A percentile compares a stretch with the other conserved stretches of the same genome.
Conservation (phyloP, 2,113 vertebrate species). For the human region DNA sequence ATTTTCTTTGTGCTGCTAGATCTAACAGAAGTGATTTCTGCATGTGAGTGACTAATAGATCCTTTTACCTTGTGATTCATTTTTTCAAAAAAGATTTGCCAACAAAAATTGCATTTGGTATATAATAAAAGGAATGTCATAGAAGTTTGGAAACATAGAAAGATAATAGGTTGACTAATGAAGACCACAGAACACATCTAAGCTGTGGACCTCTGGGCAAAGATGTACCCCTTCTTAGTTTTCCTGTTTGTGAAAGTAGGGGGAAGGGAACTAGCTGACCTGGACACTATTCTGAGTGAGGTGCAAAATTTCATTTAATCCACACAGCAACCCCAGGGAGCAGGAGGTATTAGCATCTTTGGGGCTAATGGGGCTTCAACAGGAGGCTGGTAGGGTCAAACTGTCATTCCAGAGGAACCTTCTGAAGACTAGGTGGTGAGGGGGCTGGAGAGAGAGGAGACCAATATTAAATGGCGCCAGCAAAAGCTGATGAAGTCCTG, state of each 20-base stretch:
- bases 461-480: rapidly evolving
- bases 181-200: neutral
- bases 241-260: neutral
- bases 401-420: neutral
- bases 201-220: neutral
- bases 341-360: neutral
- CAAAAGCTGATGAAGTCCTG: neutral
- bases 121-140: neutral
- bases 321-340: rapidly evolving
- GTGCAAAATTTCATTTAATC: neutral
- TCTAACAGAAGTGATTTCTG: neutral
- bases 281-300: neutral
- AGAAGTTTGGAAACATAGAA: neutral
- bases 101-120: neutral
- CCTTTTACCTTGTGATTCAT: neutral
- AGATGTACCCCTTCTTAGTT: neutral
- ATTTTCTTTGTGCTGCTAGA: neutral
- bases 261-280: neutral
- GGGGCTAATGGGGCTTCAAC: neutral
- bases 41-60: neutral
- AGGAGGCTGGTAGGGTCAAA: neutral
- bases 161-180: neutral
- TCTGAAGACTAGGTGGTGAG: neutral
- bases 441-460: neutral
- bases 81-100: neutral